These are phyloP conservation scores for Clusia tigrina DNA, from an alignment of 2,888 invertebrate genomes.

Conservation along the genomic window DNA sequence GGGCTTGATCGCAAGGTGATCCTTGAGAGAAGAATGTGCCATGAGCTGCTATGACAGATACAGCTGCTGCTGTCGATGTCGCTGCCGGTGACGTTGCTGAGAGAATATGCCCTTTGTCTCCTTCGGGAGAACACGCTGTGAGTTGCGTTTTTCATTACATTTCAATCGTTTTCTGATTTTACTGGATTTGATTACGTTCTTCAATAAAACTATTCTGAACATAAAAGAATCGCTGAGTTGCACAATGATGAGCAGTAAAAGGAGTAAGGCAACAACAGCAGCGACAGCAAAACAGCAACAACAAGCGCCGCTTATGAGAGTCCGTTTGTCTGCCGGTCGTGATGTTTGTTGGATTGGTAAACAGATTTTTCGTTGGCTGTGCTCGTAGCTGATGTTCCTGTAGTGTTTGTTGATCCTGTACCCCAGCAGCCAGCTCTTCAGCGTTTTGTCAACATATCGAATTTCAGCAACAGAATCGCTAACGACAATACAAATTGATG, in stretches of 20 bases:
- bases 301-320: slow-evolving; percentile 41
- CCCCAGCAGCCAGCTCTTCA: slow-evolving; percentile 27
- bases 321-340: slow-evolving; percentile 20
- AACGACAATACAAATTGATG: slow-evolving; percentile 28
- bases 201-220: slow-evolving; percentile 16
- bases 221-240: not conserved
- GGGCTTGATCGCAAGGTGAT: slow-evolving; percentile 4
- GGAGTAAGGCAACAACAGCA: slow-evolving; percentile 49
- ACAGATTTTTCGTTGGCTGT: not conserved
- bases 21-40: slow-evolving; percentile 2
- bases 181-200: slow-evolving; percentile 47
- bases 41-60: slow-evolving; percentile 5
- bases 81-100: not conserved
- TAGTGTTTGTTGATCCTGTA: not conserved
- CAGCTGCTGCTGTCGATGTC: not conserved
- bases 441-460: slow-evolving; percentile 52
- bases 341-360: too few relatives aligned
- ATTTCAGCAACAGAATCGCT: slow-evolving; percentile 25
- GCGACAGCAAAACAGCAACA: slow-evolving; percentile 45
- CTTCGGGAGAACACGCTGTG: not conserved
- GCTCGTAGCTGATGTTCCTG: too few relatives aligned
- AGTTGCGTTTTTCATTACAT: slow-evolving; percentile 15
- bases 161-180: not conserved
- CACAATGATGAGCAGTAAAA: slow-evolving; percentile 32
- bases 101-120: not conserved